Evolutionary conservation across 2,113 vertebrate species (phyloP), one percentile per base, ranked within the genome.

Genomic region (Stigmatopora argus): DNA sequence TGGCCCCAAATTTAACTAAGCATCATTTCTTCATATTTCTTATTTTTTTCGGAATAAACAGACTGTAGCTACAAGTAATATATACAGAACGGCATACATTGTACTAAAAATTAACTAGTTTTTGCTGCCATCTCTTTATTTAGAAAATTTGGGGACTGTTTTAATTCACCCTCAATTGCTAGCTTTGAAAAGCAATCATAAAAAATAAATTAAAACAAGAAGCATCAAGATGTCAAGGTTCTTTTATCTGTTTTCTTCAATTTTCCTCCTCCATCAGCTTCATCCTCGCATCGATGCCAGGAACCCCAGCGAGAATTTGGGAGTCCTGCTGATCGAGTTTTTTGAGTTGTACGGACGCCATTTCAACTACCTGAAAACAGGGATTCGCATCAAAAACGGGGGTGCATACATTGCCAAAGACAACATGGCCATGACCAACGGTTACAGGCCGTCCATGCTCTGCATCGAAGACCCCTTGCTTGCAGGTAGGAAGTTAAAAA

Each of bases 361-460:
- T 85, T 99, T 99, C 84, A 99, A 99, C 90, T 99, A 99, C 87
- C 88, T 97, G 90, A 98, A 98, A 91, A 97, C 97, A 55, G 97
- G 95, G 74, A 98, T 99, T 77, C 93, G 96, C 81, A 97, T 99
- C 87, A 96, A 94, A 85, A 94, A 96, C 64, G 95, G 96, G 49
- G 97, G 97, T 3, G 94, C 94, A 19, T 98, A 99, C 8, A 91
- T 99, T 70, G 92, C 96, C 87, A 99, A 99, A 89, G 97, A 98
- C 73, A 95, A 99, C 83, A 93, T 98, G 85, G 91, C 90, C 84
- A 94, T 98, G 96, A 87, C 92, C 1, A 95, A 95, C 67, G 96
- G 96, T 66, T 98, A 95, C 84, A 90, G 96, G 80, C 96, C 97
- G 35, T 98, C 96, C 19, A 95, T 96, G 95, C 91, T 99, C n/a